Evolutionary conservation across 1,140 invertebrate genomes (phyloP).

Genomic region (Prorops nasuta): DNA sequence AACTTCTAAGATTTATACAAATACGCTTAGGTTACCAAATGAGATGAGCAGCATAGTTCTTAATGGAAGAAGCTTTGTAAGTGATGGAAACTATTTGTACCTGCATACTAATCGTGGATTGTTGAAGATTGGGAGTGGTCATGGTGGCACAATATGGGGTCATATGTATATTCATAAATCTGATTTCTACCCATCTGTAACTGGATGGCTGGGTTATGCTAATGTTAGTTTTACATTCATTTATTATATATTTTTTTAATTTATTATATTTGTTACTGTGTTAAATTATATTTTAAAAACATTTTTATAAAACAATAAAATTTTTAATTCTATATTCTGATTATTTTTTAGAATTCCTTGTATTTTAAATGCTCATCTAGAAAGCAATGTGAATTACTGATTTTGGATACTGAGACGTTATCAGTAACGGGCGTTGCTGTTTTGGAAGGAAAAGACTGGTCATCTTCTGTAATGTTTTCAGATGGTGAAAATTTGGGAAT

Average conservation of each 20-base stretch:
- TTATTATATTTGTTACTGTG: slow-evolving; percentile 4
- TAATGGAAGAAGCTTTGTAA: slow-evolving; percentile 63
- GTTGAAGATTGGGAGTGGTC: slow-evolving; percentile 90
- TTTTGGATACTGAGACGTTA: slow-evolving; percentile 62
- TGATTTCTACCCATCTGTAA: slow-evolving; percentile 76
- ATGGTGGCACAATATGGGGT: slow-evolving; percentile 84
- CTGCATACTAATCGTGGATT: slow-evolving; percentile 70
- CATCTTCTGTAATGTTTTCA: slow-evolving; percentile 75
- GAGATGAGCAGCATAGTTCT: slow-evolving; percentile 51
- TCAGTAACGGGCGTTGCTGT: slow-evolving; percentile 62
- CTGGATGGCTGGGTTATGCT: slow-evolving; percentile 83
- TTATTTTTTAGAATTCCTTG: slow-evolving; percentile 56
- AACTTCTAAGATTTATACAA: slow-evolving; percentile 73
- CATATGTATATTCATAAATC: slow-evolving; percentile 79
- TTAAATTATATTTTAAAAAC: neutral
- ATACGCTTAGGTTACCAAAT: slow-evolving; percentile 60
- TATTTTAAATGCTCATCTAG: slow-evolving; percentile 58
- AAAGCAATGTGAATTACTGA: slow-evolving; percentile 64
- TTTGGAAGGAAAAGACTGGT: slow-evolving; percentile 63
- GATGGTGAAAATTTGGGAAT: slow-evolving; percentile 82
- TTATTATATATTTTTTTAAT: slow-evolving; percentile 7
- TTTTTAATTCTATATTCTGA: slow-evolving; percentile 8
- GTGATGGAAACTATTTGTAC: slow-evolving; percentile 88
- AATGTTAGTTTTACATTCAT: slow-evolving; percentile 61
- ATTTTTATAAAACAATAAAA: neutral